Conservation (phyloP, 2,888 invertebrate genomes). For the Agrilus mali region DNA sequence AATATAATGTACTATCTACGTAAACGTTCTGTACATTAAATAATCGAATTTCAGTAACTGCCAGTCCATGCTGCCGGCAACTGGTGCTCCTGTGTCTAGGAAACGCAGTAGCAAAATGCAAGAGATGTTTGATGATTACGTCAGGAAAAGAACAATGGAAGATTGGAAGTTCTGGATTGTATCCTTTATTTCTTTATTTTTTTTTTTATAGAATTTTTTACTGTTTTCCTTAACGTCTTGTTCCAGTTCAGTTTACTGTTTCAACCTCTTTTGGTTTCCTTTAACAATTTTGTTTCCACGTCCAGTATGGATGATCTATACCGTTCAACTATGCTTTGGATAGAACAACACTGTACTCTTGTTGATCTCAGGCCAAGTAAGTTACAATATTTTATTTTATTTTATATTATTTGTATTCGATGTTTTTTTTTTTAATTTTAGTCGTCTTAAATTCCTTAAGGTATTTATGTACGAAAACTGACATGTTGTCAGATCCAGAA, state of each 20-base stretch:
- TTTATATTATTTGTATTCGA: neutral
- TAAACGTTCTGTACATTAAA: neutral
- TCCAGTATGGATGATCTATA: conserved; percentile 84
- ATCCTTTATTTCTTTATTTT: conserved; percentile 45
- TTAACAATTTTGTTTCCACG: conserved; percentile 84
- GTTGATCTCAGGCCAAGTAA: conserved; percentile 87
- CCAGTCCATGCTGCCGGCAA: conserved; percentile 89
- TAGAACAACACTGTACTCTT: conserved; percentile 92
- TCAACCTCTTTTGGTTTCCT: conserved; percentile 79
- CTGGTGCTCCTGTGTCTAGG: conserved; percentile 86
- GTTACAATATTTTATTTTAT: conserved; percentile 7
- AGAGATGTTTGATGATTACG: conserved; percentile 89
- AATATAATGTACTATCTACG: conserved; percentile 18
- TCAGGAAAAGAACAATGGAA: conserved; percentile 69
- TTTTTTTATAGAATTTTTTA: neutral
- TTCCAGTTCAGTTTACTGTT: conserved; percentile 82
- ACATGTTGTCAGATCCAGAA: conserved; percentile 81
- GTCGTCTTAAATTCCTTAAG: conserved; percentile 86
- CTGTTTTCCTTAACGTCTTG: conserved; percentile 33
- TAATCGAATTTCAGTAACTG: conserved; percentile 54
- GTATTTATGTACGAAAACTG: conserved; percentile 82
- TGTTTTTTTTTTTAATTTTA: conserved; percentile 34
- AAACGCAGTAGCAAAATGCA: conserved; percentile 82
- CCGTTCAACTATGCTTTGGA: conserved; percentile 84
- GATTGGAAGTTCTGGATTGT: conserved; percentile 99